Conservation (phyloP, 2,113 vertebrate species). For the Alectura lathami region DNA sequence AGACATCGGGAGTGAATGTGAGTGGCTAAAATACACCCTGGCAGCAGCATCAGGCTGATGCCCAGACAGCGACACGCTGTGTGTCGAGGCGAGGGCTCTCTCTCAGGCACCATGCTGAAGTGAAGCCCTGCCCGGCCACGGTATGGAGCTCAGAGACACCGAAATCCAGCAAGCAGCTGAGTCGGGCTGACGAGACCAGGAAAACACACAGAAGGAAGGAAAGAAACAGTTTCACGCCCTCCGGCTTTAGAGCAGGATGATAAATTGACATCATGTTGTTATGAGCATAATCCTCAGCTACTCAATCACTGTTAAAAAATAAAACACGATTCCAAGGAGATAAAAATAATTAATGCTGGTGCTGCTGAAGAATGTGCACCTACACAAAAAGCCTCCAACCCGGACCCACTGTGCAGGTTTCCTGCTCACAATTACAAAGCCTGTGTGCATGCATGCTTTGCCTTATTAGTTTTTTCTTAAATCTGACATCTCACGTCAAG, state of each 20-base stretch:
- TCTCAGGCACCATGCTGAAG: slow-evolving; percentile 10
- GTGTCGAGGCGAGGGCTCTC: not conserved
- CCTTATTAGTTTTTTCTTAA: not conserved
- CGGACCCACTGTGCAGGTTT: not conserved
- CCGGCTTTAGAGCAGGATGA: slow-evolving; percentile 51
- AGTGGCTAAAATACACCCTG: slow-evolving; percentile 14
- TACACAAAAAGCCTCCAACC: not conserved
- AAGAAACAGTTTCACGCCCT: slow-evolving; percentile 45
- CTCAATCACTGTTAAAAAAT: slow-evolving; percentile 67
- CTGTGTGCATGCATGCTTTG: not conserved
- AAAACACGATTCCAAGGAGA: slow-evolving; percentile 52
- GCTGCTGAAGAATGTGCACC: not conserved
- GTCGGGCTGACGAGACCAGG: not conserved
- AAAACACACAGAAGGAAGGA: slow-evolving; percentile 7
- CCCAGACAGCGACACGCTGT: not conserved
- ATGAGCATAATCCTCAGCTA: slow-evolving; percentile 52
- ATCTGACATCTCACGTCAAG: not conserved
- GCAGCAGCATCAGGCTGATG: not conserved
- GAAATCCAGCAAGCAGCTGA: slow-evolving; percentile 28
- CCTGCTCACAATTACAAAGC: not conserved
- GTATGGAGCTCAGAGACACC: not conserved
- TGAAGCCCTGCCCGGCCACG: not conserved
- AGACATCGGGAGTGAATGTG: not conserved
- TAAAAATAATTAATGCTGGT: slow-evolving; percentile 61
- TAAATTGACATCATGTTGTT: slow-evolving; percentile 54